Conservation (phyloP, 1,140 invertebrate species). For the Brachionus plicatilis region DNA sequence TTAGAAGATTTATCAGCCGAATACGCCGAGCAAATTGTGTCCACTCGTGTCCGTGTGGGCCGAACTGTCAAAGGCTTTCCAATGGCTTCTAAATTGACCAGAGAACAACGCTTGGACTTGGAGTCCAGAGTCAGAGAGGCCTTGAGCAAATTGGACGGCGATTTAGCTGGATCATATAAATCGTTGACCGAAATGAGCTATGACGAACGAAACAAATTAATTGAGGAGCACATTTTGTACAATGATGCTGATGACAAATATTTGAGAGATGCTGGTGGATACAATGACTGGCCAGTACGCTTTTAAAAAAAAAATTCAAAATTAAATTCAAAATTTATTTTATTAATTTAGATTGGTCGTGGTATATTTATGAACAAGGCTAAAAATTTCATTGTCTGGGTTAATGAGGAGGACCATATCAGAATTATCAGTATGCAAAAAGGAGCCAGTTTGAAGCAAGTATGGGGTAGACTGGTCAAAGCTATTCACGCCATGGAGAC, state of each 20-base stretch:
- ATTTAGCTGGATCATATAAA: conserved; percentile 32
- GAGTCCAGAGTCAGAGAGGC: conserved; percentile 18
- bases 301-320: background rate
- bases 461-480: conserved; percentile 79
- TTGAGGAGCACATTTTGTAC: conserved; percentile 40
- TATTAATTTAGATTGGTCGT: background rate
- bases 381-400: conserved; percentile 96
- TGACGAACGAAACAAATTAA: conserved; percentile 38
- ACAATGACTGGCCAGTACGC: conserved; percentile 40
- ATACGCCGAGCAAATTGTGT: conserved; percentile 23
- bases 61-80: conserved; percentile 31
- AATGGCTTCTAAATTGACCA: conserved; percentile 33
- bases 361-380: conserved; percentile 65
- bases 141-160: conserved; percentile 36
- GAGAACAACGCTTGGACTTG: conserved; percentile 29
- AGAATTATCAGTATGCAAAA: conserved; percentile 93
- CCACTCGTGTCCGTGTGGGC: conserved; percentile 28
- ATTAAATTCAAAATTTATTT: background rate
- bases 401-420: conserved; percentile 94
- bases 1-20: conserved; percentile 22
- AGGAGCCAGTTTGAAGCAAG: conserved; percentile 76
- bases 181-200: conserved; percentile 37
- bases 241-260: conserved; percentile 38
- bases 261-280: conserved; percentile 36
- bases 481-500: conserved; percentile 42